Base-by-base conservation (phyloP, 2,113 vertebrate species). In the Potamarius usumacintae region DNA sequence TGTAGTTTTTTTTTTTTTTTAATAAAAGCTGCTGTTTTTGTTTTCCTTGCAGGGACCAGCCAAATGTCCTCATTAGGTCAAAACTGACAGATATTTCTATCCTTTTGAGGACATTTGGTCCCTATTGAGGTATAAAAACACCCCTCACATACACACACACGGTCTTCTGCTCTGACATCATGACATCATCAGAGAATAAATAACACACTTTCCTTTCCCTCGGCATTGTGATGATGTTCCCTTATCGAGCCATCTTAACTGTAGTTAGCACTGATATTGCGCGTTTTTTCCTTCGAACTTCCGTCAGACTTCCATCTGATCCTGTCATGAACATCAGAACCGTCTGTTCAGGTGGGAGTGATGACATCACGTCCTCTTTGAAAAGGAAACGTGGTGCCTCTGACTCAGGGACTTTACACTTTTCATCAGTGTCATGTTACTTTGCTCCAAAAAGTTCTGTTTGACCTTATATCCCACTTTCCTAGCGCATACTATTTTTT, bases 401-500 rank as follows among this genome's bases (percentile, higher is more conserved):
- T 87, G 85, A 87, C 63, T 87, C 85, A 82, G 85, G 53, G 58
- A 58, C 34, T 25, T 69, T 69, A 17, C 48, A 48, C 62, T 72
- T 62, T 85, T 55, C 79, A 5, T 34, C 65, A 53, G 86, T 30
- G 53, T 25, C 22, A 15, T 30, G 65, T 53, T 84, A 67, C 63
- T 52, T 52, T 71, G 34, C 79, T 60, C 79, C 20, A 71, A 65
- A 71, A 82, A 74, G 65, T 69, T 82, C 48, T 0, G 14, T 48
- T 82, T 82, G 65, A 87, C 86, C 86, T 74, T 69, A 62, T 87
- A 82, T 34, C 67, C 77, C 78, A 86, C 53, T 86, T 86, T 82
- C 22, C 52, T 10, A 10, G 25, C 34, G 4, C 65, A 5, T 7
- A 20, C 79, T 87, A 72, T 87, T 87, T 82, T 42, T 72, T 27